These are phyloP conservation scores for Patella vulgata DNA, from an alignment of 1,140 invertebrate genomes.

Conservation along the genomic window DNA sequence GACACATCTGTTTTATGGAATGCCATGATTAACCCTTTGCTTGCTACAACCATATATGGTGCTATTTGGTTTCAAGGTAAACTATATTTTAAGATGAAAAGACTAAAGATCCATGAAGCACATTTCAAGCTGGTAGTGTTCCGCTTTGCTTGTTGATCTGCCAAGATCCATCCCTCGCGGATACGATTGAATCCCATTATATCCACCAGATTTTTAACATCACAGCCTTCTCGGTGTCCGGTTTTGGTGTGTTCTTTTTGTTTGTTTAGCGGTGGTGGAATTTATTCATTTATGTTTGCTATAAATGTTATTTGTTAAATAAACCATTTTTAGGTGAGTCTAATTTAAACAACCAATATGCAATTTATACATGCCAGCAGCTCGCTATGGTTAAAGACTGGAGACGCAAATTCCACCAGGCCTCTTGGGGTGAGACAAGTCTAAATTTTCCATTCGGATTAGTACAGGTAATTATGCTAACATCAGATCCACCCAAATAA, in stretches of 20 bases:
- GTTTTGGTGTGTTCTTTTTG: no score
- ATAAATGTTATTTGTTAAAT: not conserved
- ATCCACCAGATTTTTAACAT: no score
- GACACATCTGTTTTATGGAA: slow-evolving; percentile 49
- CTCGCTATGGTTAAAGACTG: slow-evolving; percentile 48
- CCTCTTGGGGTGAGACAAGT: slow-evolving; percentile 30
- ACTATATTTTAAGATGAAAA: not conserved
- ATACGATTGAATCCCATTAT: no score
- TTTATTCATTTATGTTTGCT: no score
- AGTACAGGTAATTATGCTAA: slow-evolving; percentile 43
- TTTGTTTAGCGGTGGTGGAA: no score
- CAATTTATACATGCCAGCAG: slow-evolving; percentile 49
- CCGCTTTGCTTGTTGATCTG: no score
- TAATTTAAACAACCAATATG: slow-evolving; percentile 24
- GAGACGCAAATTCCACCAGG: slow-evolving; percentile 36
- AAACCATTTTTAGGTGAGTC: not conserved
- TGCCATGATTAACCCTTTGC: slow-evolving; percentile 57
- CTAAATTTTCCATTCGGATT: slow-evolving; percentile 51
- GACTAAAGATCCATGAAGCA: no score
- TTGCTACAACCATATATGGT: slow-evolving; percentile 54
- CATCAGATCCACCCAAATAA: no score
- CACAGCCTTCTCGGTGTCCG: no score
- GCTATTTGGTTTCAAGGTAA: slow-evolving; percentile 62
- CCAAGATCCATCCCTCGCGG: no score
- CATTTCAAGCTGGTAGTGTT: no score